Base-by-base conservation (phyloP, 1,140 invertebrate species). In the Diachasmimorpha longicaudata region DNA sequence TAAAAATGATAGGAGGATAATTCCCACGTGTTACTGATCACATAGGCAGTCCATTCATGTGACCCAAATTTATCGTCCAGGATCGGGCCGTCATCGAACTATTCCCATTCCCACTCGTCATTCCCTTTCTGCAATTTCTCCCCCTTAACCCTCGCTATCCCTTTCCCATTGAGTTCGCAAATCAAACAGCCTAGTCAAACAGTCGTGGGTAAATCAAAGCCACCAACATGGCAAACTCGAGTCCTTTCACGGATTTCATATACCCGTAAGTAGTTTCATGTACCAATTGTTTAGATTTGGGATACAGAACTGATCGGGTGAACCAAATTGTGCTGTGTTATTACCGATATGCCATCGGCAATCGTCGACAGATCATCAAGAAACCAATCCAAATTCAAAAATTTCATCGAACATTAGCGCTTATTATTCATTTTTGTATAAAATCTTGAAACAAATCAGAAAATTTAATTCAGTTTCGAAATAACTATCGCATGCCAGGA, bases 141-240 rank as follows among this genome's bases (percentile, higher is more conserved):
- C 31, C 31, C 31, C 31, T 31, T 31, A 31, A 31, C 73, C 69
- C 69, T 75, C 23, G 16, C 16, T n/a, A n/a, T 23, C 39, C 31
- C 31, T 31, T 58, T 21, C 16, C 10, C 52, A 58, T 21, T 21
- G 52, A 58, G n/a, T 58, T n/a, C n/a, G 39, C 73, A 55, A 70
- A 70, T 75, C 73, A 75, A 75, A 75, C 37, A 75, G 52, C 67
- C n/a, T 75, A 31, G 52, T 75, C 68, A 69, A 70, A 70, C 73
- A 70, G 69, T 75, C 70, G 25, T 36, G 48, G n/a, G 5, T 13
- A 44, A 55, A 52, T 70, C 67, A 69, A 75, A 75, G 66, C 66
- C 52, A 16, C 39, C 55, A 46, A 8, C 44, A 46, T 23, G 66
- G 72, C 23, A 67, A 74, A 74, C 42, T 46, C 48, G 58, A 67